These are phyloP conservation scores for Zophobas atratus DNA, from an alignment of 1,140 invertebrate genomes.

Conservation along the genomic window DNA sequence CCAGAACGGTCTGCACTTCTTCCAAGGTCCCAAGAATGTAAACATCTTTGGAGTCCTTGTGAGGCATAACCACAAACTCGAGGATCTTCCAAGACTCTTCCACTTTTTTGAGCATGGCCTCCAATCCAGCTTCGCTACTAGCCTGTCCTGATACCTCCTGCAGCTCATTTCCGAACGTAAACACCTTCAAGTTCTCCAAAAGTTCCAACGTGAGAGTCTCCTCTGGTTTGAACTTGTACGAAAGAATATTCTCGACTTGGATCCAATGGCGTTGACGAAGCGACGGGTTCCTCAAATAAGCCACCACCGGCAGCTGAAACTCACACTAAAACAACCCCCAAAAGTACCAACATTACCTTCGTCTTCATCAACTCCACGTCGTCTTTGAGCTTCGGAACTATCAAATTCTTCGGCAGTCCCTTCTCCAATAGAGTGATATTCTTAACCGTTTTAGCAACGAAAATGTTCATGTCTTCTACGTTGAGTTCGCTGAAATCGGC, in stretches of 20 bases:
- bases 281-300: constrained; percentile 82
- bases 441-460: constrained; percentile 78
- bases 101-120: constrained; percentile 84
- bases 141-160: constrained; percentile 89
- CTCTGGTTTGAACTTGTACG: constrained; percentile 80
- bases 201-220: constrained; percentile 76
- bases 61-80: constrained; percentile 82
- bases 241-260: constrained; percentile 82
- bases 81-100: constrained; percentile 86
- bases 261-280: constrained; percentile 86
- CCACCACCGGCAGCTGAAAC: constrained; percentile 79
- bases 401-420: constrained; percentile 82
- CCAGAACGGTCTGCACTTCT: constrained; percentile 85
- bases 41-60: constrained; percentile 87
- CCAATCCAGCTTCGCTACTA: constrained; percentile 86
- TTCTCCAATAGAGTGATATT: constrained; percentile 84
- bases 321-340: not conserved
- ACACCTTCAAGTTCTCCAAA: constrained; percentile 81
- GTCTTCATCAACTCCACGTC: constrained; percentile 84
- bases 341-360: constrained; percentile 69
- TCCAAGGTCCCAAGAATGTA: constrained; percentile 87
- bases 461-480: constrained; percentile 80
- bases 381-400: constrained; percentile 81
- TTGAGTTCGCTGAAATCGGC: constrained; percentile 79
- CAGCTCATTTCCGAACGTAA: constrained; percentile 79